Percentiles rank a stretch among this genome's conserved stretches.
Evolutionary conservation across 2,113 vertebrate genomes (phyloP).

Genomic region (Solea solea): DNA sequence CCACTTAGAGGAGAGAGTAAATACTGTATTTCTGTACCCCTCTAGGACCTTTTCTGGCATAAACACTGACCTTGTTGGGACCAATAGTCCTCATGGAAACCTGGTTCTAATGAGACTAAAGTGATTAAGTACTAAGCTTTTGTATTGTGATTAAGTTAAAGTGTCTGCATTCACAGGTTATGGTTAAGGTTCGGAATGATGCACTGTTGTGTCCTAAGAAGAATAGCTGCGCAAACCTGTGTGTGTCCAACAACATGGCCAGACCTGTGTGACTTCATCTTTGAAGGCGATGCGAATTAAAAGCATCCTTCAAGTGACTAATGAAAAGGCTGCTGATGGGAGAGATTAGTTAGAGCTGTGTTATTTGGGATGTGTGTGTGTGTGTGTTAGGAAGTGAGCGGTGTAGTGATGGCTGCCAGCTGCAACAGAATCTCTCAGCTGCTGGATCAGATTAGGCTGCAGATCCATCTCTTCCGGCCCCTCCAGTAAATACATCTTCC

Average conservation of each 20-base stretch:
- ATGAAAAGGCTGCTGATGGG: conserved; percentile 33
- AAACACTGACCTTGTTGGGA: too few species aligned
- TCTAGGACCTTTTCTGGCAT: too few species aligned
- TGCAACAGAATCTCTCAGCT: conserved; percentile 52
- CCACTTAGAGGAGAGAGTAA: too few species aligned
- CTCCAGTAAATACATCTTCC: conserved; percentile 87
- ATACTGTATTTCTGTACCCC: too few species aligned
- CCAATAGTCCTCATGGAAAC: too few species aligned
- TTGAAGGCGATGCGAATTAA: conserved; percentile 29
- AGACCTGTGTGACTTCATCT: conserved; percentile 11
- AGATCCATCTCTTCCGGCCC: conserved; percentile 87
- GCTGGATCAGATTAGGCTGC: conserved; percentile 80
- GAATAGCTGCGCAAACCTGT: too few species aligned
- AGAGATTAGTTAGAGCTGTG: conserved; percentile 25
- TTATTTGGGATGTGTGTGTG: background rate
- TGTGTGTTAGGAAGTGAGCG: background rate
- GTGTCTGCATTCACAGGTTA: too few species aligned
- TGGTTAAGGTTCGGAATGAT: too few species aligned
- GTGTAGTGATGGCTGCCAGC: conserved; percentile 44
- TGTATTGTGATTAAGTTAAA: too few species aligned
- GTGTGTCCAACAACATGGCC: background rate
- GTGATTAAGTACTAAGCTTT: too few species aligned
- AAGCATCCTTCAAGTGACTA: conserved; percentile 37
- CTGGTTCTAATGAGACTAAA: too few species aligned
- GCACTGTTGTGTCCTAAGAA: too few species aligned